Base-by-base conservation (phyloP, 2,888 invertebrate species). In the Heliconius aoede region DNA sequence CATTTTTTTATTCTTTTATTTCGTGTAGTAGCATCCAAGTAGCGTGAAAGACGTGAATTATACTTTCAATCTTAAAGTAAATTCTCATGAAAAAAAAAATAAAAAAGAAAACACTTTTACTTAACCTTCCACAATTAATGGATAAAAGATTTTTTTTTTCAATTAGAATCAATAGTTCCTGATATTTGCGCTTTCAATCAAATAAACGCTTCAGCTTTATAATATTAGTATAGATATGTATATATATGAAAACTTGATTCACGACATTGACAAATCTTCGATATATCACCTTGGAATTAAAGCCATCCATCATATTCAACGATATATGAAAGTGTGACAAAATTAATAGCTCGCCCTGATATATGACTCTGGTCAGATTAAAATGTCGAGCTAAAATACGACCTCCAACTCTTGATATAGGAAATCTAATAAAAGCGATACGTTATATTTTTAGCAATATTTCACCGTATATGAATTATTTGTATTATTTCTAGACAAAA, bases 331-430 rank as follows among this genome's bases (percentile, higher is more conserved):
- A 36, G 36, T 40, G 65, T 40, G 36, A 65, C 65, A 40, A 65
- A 26, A 65, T 40, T 36, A 65, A 65, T 65, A 36, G 36, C 24
- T 15, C 24, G 24, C 24, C 7, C 65, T 65, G 65, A 65, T 65
- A 15, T 65, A 65, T 40, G 36, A 36, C 65, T 24, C 24, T 40
- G 65, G 65, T 40, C 40, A 65, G 36, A 65, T 65, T 36, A 40
- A 65, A 65, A 40, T 24, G 65, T 65, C 65, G n/a, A 65, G 24
- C 36, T 65, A 36, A 71, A 55, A 55, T 55, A 71, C n/a, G 55
- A 55, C 24, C n/a, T 71, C 8, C 28, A 58, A 55, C 30, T 28
- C 9, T 30, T 1, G 55, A 55, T 51, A 18, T 55, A 65, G 36
- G 24, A 36, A 24, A 7, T 26, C 36, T 40, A 65, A 64, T 32